A percentile compares a stretch with the other conserved stretches of the same genome.
Conservation (phyloP, 2,888 invertebrate species). For the Mesorhabditis sp. region DNA sequence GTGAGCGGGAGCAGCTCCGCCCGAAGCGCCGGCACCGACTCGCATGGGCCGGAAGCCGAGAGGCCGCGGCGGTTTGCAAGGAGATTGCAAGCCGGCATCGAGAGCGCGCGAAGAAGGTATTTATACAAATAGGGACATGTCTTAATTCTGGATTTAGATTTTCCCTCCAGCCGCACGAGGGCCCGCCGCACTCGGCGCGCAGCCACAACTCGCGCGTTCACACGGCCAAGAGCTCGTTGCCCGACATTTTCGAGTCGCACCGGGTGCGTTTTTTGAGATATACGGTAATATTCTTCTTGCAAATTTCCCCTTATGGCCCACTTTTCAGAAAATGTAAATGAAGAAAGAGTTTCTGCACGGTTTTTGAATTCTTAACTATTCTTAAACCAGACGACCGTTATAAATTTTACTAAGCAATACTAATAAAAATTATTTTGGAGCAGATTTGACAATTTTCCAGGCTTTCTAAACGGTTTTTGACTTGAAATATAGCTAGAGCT, state of each 20-base stretch:
- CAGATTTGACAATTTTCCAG: too few relatives aligned
- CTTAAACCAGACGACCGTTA: not conserved
- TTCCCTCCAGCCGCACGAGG: not conserved
- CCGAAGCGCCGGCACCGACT: not conserved
- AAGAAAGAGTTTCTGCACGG: not conserved
- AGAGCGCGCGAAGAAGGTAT: not conserved
- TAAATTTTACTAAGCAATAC: too few relatives aligned
- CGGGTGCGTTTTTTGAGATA: not conserved
- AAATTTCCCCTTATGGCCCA: too few relatives aligned
- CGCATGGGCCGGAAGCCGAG: not conserved
- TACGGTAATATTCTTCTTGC: too few relatives aligned
- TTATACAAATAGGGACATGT: too few relatives aligned
- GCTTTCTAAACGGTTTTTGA: too few relatives aligned
- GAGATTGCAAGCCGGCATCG: not conserved
- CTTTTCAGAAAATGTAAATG: not conserved
- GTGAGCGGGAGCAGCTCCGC: not conserved
- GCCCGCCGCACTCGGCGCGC: not conserved
- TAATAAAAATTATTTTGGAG: too few relatives aligned
- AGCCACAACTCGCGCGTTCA: not conserved
- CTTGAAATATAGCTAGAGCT: too few relatives aligned
- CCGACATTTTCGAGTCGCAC: slow-evolving; percentile 4
- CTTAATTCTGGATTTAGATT: not conserved
- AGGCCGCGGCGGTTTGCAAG: not conserved
- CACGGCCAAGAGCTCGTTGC: not conserved
- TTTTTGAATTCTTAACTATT: not conserved